Evolutionary conservation across 1,140 invertebrate species (phyloP).

Genomic region (Drosophila kepulauana): DNA sequence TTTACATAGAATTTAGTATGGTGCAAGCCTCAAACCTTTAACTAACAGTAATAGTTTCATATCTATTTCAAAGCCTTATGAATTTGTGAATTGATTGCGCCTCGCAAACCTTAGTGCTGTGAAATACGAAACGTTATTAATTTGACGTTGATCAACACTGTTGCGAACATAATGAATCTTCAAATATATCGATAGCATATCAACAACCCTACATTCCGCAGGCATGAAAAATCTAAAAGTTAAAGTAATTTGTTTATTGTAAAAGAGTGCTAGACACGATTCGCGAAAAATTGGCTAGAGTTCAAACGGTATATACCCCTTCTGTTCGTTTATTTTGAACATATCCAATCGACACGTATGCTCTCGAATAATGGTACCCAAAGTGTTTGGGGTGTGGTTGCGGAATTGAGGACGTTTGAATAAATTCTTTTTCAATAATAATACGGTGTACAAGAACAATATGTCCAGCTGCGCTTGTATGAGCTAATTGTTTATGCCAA

Average conservation of each 20-base stretch:
- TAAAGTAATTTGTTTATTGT: conserved; percentile 54
- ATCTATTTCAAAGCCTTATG: background rate
- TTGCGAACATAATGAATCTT: conserved; percentile 10
- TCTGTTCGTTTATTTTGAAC: background rate
- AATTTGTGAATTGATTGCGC: conserved; percentile 11
- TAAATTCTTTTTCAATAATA: conserved; percentile 16
- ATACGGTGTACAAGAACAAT: conserved; percentile 42
- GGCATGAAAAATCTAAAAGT: conserved; percentile 56
- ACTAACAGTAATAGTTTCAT: background rate
- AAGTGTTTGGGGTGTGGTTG: conserved; percentile 41
- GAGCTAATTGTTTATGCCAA: conserved; percentile 68
- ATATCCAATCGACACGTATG: conserved; percentile 10
- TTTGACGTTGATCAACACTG: conserved; percentile 12
- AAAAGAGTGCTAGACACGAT: conserved; percentile 29
- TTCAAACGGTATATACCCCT: conserved; percentile 27
- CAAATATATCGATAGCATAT: conserved; percentile 52
- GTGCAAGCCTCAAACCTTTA: background rate
- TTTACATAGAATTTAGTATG: background rate
- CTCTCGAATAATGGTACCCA: background rate
- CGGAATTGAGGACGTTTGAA: conserved; percentile 38
- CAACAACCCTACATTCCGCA: conserved; percentile 57
- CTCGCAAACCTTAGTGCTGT: conserved; percentile 29
- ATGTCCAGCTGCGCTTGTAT: conserved; percentile 8
- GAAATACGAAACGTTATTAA: background rate
- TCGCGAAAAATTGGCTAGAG: conserved; percentile 24